A percentile compares a stretch with the other conserved stretches of the same genome.
Evolutionary conservation across 2,113 vertebrate genomes (phyloP).

Genomic region (Eclectus roratus): DNA sequence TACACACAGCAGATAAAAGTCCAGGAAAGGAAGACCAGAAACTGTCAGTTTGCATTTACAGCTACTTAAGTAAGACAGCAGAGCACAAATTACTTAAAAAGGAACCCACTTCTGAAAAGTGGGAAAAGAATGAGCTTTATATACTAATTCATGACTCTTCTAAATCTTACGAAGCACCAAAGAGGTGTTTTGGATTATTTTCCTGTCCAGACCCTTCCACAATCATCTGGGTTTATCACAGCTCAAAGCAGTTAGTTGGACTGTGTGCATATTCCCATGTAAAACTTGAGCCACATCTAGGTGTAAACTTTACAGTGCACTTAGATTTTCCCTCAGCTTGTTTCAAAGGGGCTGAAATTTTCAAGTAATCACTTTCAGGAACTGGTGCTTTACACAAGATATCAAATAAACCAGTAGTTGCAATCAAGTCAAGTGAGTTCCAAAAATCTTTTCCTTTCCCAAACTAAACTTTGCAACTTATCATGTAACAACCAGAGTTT

Average conservation of each 20-base stretch:
- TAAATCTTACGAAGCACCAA: not conserved
- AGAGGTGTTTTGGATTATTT: not conserved
- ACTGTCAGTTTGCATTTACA: not conserved
- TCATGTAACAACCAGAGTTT: not conserved
- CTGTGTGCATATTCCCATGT: not conserved
- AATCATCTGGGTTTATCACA: not conserved
- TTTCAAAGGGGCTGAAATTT: not conserved
- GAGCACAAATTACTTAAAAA: not conserved
- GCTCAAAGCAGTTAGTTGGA: not conserved
- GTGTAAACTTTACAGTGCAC: not conserved
- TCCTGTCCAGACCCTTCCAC: not conserved
- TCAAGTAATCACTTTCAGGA: not conserved
- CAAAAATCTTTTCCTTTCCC: not conserved
- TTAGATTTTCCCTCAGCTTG: not conserved
- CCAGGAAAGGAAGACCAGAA: not conserved
- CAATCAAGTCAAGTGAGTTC: not conserved
- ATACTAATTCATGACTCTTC: not conserved
- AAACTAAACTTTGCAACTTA: not conserved
- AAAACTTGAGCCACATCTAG: not conserved
- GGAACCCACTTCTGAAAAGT: not conserved
- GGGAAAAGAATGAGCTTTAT: not conserved
- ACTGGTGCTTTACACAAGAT: not conserved
- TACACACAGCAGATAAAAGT: not conserved
- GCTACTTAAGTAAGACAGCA: not conserved
- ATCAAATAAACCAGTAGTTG: not conserved